Conservation (phyloP, 2,113 vertebrate species). For the Gymnarchus niloticus region DNA sequence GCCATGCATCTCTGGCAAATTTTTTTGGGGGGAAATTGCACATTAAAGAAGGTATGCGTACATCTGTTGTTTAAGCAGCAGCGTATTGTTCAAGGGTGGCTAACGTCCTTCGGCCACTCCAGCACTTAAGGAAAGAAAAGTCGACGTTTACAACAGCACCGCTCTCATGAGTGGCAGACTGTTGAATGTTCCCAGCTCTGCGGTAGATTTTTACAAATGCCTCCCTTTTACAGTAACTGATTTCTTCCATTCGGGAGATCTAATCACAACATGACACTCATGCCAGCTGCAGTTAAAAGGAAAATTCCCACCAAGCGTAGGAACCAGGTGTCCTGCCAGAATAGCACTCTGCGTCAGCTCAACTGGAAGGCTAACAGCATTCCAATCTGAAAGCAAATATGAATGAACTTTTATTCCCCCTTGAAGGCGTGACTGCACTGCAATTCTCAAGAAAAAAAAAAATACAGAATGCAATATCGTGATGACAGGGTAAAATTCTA, state of each 20-base stretch:
- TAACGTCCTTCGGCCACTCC: slow-evolving; percentile 49
- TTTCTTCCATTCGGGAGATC: slow-evolving; percentile 9
- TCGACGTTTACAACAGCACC: slow-evolving; percentile 44
- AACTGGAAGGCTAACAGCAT: not conserved
- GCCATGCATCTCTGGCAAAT: slow-evolving; percentile 48
- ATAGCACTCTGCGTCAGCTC: not conserved
- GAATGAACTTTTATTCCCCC: not conserved
- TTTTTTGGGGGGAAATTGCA: slow-evolving; percentile 54
- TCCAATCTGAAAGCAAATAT: not conserved
- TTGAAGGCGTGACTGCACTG: not conserved
- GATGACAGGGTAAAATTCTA: not conserved
- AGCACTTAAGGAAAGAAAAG: slow-evolving; percentile 39
- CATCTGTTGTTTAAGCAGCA: slow-evolving; percentile 52
- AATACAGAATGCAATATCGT: not conserved
- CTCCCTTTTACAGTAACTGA: slow-evolving; percentile 16
- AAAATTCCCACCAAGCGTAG: not conserved
- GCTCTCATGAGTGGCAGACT: slow-evolving; percentile 40
- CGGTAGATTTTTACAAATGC: not conserved
- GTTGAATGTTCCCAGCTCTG: not conserved
- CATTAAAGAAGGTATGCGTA: slow-evolving; percentile 57
- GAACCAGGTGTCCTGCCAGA: slow-evolving; percentile 1
- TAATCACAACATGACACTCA: not conserved
- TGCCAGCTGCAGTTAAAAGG: slow-evolving; percentile 12
- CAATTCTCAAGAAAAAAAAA: not conserved
- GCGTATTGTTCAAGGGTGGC: slow-evolving; percentile 40